Percentiles rank a stretch among this genome's conserved stretches.
Conservation (phyloP, 1,140 invertebrate genomes). For the Formica exsecta region DNA sequence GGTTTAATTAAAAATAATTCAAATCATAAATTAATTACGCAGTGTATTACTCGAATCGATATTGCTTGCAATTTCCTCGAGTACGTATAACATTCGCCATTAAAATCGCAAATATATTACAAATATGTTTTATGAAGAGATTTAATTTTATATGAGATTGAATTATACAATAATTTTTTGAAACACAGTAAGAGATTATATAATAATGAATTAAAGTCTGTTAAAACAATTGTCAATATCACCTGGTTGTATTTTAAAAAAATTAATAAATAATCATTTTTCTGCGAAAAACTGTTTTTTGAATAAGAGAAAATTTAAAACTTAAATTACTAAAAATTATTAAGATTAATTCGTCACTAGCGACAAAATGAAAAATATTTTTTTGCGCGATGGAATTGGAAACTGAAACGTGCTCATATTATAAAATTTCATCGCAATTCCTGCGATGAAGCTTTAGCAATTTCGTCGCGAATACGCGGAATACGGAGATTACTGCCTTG, state of each 20-base stretch:
- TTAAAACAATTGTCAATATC: not conserved
- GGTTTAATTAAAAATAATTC: not conserved
- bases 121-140: not conserved
- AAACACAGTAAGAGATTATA: not conserved
- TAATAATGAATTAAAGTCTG: not conserved
- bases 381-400: not conserved
- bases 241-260: not conserved
- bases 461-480: not conserved
- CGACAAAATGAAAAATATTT: not conserved
- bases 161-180: not conserved
- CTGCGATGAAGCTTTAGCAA: not conserved
- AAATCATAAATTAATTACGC: slow-evolving; percentile 1
- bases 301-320: not conserved
- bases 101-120: not conserved
- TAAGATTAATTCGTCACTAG: too few species aligned
- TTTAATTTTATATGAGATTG: not conserved
- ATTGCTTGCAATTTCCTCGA: not conserved
- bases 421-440: slow-evolving; percentile 1
- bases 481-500: not conserved
- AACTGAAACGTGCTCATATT: not conserved
- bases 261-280: not conserved
- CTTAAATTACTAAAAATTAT: not conserved
- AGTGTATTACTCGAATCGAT: not conserved
- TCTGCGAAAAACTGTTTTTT: not conserved
- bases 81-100: not conserved